A percentile compares a stretch with the other conserved stretches of the same genome.
Conservation (phyloP, 2,888 invertebrate species). For the Toxonevra muliebris region DNA sequence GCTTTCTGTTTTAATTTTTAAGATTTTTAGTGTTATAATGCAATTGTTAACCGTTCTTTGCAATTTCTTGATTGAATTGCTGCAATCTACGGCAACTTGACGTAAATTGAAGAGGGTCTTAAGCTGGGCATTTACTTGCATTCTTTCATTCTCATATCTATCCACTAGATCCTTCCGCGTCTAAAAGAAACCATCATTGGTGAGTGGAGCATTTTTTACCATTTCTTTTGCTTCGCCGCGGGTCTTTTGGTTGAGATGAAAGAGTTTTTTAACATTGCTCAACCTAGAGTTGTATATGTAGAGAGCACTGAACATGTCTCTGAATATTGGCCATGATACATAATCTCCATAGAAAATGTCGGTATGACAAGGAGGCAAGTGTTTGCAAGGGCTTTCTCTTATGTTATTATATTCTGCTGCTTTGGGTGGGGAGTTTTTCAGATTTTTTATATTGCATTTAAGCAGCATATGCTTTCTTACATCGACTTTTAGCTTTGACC, state of each 20-base stretch:
- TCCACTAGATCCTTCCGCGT: constrained; percentile 17
- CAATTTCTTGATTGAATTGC: too few relatives aligned
- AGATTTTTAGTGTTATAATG: not conserved
- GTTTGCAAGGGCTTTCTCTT: too few relatives aligned
- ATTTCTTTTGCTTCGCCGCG: constrained; percentile 27
- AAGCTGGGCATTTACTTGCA: too few relatives aligned
- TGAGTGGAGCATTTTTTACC: constrained; percentile 22
- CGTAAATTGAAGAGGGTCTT: too few relatives aligned
- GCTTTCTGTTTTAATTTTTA: not conserved
- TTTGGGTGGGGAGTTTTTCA: too few relatives aligned
- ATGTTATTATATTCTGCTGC: too few relatives aligned
- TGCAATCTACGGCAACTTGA: too few relatives aligned
- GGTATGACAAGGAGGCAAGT: constrained; percentile 38
- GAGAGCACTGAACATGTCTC: constrained; percentile 26
- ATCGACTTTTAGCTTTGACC: too few relatives aligned
- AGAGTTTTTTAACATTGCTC: constrained; percentile 28
- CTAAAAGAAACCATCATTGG: constrained; percentile 21
- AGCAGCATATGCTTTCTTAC: too few relatives aligned
- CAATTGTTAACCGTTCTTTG: too few relatives aligned
- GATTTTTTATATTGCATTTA: too few relatives aligned
- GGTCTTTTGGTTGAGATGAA: constrained; percentile 24
- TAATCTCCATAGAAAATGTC: constrained; percentile 39
- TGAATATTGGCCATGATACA: constrained; percentile 21
- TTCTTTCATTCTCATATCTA: too few relatives aligned
- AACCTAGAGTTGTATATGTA: constrained; percentile 23